Conservation (phyloP, 1,140 invertebrate species). For the Drosophila bocki region DNA sequence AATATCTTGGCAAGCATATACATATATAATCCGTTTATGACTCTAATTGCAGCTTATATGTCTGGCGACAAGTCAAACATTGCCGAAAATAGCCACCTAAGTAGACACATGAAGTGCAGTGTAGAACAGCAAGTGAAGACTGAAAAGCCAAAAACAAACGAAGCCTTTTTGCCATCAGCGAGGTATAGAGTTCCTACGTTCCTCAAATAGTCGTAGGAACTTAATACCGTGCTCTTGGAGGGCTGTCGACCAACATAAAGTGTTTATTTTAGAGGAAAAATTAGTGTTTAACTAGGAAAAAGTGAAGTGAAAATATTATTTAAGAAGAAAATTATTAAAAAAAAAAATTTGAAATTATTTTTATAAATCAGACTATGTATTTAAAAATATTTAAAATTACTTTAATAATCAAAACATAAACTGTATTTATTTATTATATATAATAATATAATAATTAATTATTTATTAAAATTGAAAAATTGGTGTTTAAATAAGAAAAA, state of each 20-base stretch:
- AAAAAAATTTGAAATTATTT: too few species aligned
- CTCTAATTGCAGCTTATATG: constrained; percentile 81
- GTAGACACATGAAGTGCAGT: constrained; percentile 61
- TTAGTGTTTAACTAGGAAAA: neutral
- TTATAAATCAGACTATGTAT: too few species aligned
- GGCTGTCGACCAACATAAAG: constrained; percentile 73
- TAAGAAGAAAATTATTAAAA: neutral
- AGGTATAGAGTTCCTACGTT: constrained; percentile 85
- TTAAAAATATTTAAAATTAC: neutral
- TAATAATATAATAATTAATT: too few species aligned
- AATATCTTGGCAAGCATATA: constrained; percentile 52
- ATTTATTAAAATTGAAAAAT: too few species aligned
- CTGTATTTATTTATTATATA: too few species aligned
- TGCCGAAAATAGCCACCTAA: constrained; percentile 39
- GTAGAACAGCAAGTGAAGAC: constrained; percentile 25
- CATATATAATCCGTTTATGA: constrained; percentile 74
- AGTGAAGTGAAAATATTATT: neutral
- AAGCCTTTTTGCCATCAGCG: constrained; percentile 83
- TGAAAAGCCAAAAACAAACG: constrained; percentile 42
- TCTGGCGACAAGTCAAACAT: constrained; percentile 67
- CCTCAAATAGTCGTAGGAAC: constrained; percentile 80
- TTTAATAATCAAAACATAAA: neutral
- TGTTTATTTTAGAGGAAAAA: neutral
- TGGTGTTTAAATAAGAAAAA: too few species aligned
- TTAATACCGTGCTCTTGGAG: constrained; percentile 85